Percentiles rank a stretch among this genome's conserved stretches.
These are phyloP conservation scores for Colletes collaris DNA, from an alignment of 2,888 invertebrate species.

Conservation along the genomic window DNA sequence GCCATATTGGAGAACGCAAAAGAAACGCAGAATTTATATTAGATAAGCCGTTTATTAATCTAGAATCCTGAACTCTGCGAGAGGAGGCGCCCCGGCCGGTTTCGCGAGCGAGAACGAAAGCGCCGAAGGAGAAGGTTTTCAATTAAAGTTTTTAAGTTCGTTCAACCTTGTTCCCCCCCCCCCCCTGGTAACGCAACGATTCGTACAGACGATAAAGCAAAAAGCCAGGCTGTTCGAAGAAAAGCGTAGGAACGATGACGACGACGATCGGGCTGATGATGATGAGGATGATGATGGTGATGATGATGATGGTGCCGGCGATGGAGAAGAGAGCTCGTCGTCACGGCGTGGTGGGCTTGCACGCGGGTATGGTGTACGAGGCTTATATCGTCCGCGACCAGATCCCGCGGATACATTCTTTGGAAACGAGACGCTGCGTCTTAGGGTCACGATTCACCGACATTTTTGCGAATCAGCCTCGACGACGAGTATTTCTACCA, in stretches of 20 bases:
- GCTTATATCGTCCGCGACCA: conserved; percentile 36
- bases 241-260: conserved; percentile 37
- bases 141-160: conserved; percentile 36
- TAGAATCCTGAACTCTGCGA: too few relatives aligned
- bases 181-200: conserved; percentile 9
- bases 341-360: conserved; percentile 55
- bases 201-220: conserved; percentile 24
- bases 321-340: conserved; percentile 51
- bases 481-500: too few relatives aligned
- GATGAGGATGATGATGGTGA: conserved; percentile 44
- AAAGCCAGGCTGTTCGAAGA: conserved; percentile 43
- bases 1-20: too few relatives aligned
- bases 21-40: too few relatives aligned
- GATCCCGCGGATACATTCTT: conserved; percentile 27
- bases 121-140: conserved; percentile 11
- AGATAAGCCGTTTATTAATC: too few relatives aligned
- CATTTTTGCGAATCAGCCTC: too few relatives aligned
- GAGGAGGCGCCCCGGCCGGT: too few relatives aligned
- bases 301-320: conserved; percentile 16
- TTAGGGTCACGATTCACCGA: conserved; percentile 19
- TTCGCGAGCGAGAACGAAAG: conserved; percentile 13
- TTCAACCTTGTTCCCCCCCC: conserved; percentile 26
- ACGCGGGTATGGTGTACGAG: not conserved
- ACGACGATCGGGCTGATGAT: conserved; percentile 37
- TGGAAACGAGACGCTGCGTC: conserved; percentile 41